Conservation (phyloP, 2,113 vertebrate species). For the Nothocercus julius region DNA sequence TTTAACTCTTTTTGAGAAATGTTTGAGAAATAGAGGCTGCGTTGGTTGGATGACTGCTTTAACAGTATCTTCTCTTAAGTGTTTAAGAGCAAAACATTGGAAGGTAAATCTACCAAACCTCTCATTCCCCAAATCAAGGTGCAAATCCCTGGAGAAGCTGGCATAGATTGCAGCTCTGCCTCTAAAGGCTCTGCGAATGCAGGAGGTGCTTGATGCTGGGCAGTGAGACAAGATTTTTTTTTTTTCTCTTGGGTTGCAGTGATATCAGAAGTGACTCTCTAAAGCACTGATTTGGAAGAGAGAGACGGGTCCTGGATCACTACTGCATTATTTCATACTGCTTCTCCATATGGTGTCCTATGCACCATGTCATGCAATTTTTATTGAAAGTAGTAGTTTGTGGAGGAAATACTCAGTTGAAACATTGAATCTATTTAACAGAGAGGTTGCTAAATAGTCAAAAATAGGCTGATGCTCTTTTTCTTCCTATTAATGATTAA, state of each 20-base stretch:
- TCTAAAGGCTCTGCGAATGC: background rate
- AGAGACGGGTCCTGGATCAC: background rate
- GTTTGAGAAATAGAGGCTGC: background rate
- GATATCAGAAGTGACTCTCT: accelerated
- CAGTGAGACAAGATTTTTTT: background rate
- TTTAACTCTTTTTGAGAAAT: background rate
- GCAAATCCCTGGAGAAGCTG: background rate
- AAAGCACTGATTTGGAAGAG: background rate
- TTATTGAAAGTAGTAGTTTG: background rate
- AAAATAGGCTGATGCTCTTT: background rate
- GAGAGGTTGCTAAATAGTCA: background rate
- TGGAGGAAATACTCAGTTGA: background rate
- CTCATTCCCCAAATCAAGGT: background rate
- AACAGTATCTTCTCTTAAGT: background rate
- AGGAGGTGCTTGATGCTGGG: accelerated
- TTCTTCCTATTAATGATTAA: background rate
- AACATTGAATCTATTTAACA: background rate
- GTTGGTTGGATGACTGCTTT: accelerated
- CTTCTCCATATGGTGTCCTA: background rate
- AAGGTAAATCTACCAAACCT: background rate
- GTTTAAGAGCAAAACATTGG: background rate
- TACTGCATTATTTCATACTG: background rate
- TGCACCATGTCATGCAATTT: background rate
- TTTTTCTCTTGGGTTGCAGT: background rate
- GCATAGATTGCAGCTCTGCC: accelerated